A percentile compares a stretch with the other conserved stretches of the same genome.
These are phyloP conservation scores for Plusia festucae DNA, from an alignment of 2,888 invertebrate species.

Conservation along the genomic window DNA sequence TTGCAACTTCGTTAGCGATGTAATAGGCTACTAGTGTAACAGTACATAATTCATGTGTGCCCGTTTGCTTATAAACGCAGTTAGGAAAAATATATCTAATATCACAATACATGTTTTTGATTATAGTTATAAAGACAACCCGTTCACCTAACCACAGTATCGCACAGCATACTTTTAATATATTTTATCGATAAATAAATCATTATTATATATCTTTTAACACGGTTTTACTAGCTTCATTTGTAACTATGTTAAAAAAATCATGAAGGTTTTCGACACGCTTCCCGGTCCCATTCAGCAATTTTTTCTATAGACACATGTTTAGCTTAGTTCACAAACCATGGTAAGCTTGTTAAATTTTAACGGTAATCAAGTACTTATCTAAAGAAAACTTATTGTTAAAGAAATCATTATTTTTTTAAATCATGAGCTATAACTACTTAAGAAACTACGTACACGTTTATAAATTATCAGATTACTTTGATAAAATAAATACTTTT, in stretches of 20 bases:
- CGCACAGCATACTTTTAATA: slow-evolving; percentile 26
- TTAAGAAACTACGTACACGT: neutral
- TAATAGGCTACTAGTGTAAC: neutral
- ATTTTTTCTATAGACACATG: too few species aligned
- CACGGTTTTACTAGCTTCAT: too few species aligned
- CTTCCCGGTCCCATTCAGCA: too few species aligned
- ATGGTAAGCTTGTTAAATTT: too few species aligned
- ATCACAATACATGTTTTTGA: slow-evolving; percentile 29
- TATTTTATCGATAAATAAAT: neutral
- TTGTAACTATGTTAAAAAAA: too few species aligned
- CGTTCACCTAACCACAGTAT: slow-evolving; percentile 47
- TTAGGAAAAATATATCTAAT: slow-evolving; percentile 39
- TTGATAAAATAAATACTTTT: neutral
- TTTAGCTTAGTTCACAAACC: too few species aligned
- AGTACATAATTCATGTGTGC: slow-evolving; percentile 10
- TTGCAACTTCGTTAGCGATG: neutral
- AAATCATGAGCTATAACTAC: too few species aligned
- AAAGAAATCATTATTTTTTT: too few species aligned
- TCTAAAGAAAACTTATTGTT: too few species aligned
- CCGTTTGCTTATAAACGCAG: slow-evolving; percentile 32
- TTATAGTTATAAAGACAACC: slow-evolving; percentile 39
- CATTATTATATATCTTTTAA: too few species aligned
- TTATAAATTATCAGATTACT: neutral
- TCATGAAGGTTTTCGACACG: too few species aligned
- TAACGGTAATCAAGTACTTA: too few species aligned